phyloP scores from a whole-genome alignment of 92 coral and sea anemone species.

The Actinernus sp. region DNA sequence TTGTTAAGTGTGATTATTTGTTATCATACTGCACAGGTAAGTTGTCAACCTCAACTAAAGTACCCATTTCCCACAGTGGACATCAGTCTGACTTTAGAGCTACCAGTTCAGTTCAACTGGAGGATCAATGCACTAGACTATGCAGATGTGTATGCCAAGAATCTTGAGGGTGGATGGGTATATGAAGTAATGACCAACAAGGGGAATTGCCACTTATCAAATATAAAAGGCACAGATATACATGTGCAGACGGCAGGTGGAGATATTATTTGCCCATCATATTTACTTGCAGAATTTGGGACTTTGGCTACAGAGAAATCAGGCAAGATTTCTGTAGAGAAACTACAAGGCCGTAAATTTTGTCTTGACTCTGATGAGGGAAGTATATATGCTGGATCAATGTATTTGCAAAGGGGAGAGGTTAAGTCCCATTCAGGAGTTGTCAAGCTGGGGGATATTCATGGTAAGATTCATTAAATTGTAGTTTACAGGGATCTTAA shows the following conservation, averaged over 20 bases:
- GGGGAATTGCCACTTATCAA: conserved; percentile 62
- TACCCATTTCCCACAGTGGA: conserved; percentile 57
- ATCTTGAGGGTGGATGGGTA: conserved; percentile 72
- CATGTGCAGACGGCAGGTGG: conserved; percentile 59
- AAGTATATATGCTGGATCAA: conserved; percentile 53
- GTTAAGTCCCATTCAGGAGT: conserved; percentile 64
- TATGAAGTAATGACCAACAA: conserved; percentile 43
- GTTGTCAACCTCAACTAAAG: conserved; percentile 52
- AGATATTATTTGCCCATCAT: conserved; percentile 63
- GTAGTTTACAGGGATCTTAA: no score
- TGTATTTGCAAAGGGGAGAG: conserved; percentile 70
- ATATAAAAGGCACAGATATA: conserved; percentile 67
- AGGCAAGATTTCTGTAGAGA: conserved; percentile 72
- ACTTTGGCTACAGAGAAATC: conserved; percentile 45
- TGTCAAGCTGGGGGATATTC: conserved; percentile 83
- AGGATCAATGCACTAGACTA: conserved; percentile 45
- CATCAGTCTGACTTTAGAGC: conserved; percentile 53
- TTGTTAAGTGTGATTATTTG: no score
- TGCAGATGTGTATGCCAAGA: conserved; percentile 60
- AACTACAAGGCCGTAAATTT: conserved; percentile 87
- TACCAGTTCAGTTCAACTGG: conserved; percentile 66
- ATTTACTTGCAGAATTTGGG: conserved; percentile 71
- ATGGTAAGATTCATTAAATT: no score
- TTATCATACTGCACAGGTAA: no score
- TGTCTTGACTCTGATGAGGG: conserved; percentile 69